Percentiles rank a stretch among this genome's conserved stretches.
phyloP scores from a whole-genome alignment of 2,888 invertebrate genomes.

The Lochmaea capreae region DNA sequence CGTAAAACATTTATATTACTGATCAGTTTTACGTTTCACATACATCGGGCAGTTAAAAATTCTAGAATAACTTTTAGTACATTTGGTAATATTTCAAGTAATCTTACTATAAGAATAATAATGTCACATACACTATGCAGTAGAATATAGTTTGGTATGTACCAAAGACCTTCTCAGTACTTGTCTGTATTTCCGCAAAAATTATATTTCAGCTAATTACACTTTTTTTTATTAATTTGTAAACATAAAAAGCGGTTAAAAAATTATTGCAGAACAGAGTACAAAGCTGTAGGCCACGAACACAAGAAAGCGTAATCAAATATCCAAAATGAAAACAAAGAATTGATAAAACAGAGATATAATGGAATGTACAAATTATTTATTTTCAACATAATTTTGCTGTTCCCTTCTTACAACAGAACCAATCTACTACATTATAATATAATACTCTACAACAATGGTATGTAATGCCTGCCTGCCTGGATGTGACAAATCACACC shows the following conservation, averaged over 20 bases:
- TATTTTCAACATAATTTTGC: conserved; percentile 70
- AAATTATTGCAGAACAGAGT: conserved; percentile 22
- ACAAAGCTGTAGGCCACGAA: conserved; percentile 27
- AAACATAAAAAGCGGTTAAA: neutral
- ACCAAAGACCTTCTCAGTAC: neutral
- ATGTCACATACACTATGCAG: neutral
- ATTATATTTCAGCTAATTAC: too few species aligned
- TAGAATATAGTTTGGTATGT: neutral
- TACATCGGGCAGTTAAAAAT: neutral
- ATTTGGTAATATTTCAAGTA: neutral
- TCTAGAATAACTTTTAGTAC: conserved; percentile 3
- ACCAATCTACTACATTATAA: conserved; percentile 56
- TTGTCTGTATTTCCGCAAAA: neutral
- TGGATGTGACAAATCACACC: conserved; percentile 15
- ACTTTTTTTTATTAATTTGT: neutral
- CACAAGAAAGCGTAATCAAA: conserved; percentile 24
- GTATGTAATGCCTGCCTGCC: conserved; percentile 39
- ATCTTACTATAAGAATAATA: neutral
- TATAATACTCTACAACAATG: conserved; percentile 54
- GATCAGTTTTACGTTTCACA: neutral
- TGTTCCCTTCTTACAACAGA: conserved; percentile 70
- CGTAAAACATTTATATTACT: neutral
- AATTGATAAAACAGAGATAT: conserved; percentile 69
- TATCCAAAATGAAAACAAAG: conserved; percentile 65
- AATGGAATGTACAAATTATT: conserved; percentile 87